Percentiles rank a stretch among this genome's conserved stretches.
Evolutionary conservation across 2,797 vertebrate species (phyloP).

Genomic region (Oreortyx pictus): DNA sequence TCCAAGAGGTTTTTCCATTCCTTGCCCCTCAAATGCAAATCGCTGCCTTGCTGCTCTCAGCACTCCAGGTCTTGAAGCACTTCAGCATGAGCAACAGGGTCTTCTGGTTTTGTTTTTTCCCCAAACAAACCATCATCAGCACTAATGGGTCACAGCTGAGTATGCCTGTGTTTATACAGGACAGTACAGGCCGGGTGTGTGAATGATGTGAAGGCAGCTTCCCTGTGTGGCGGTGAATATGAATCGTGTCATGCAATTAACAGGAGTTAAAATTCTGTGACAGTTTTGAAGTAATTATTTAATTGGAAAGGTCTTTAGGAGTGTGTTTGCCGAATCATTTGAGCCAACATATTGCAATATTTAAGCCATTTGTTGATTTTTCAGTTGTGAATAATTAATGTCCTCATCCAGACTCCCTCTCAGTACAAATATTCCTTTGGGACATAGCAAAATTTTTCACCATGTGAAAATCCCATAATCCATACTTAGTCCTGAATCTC

Average conservation of each 20-base stretch:
- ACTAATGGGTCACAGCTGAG: constrained; percentile 38
- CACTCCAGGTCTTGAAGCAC: not conserved
- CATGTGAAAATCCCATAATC: constrained; percentile 32
- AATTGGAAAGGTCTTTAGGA: constrained; percentile 54
- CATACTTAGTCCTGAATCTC: constrained; percentile 9
- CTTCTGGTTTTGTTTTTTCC: not conserved
- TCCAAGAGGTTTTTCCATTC: not conserved
- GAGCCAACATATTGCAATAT: constrained; percentile 35
- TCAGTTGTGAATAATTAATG: constrained; percentile 59
- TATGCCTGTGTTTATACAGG: constrained; percentile 30
- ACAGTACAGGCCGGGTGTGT: constrained; percentile 6
- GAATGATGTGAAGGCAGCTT: constrained; percentile 48
- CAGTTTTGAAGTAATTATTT: constrained; percentile 60
- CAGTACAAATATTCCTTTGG: constrained; percentile 18
- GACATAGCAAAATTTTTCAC: not conserved
- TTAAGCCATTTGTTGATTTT: constrained; percentile 68
- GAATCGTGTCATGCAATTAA: constrained; percentile 66
- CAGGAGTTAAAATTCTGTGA: constrained; percentile 61
- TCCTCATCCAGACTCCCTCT: constrained; percentile 16
- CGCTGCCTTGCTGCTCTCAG: not conserved
- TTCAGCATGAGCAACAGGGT: not conserved
- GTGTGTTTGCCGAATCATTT: constrained; percentile 9
- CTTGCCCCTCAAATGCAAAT: not conserved
- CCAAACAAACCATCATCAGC: not conserved
- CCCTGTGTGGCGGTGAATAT: constrained; percentile 53